Percentiles rank a stretch among this genome's conserved stretches.
Evolutionary conservation across 92 coral and sea anemone genomes (phyloP).

Genomic region (Phenganax stokvisi): DNA sequence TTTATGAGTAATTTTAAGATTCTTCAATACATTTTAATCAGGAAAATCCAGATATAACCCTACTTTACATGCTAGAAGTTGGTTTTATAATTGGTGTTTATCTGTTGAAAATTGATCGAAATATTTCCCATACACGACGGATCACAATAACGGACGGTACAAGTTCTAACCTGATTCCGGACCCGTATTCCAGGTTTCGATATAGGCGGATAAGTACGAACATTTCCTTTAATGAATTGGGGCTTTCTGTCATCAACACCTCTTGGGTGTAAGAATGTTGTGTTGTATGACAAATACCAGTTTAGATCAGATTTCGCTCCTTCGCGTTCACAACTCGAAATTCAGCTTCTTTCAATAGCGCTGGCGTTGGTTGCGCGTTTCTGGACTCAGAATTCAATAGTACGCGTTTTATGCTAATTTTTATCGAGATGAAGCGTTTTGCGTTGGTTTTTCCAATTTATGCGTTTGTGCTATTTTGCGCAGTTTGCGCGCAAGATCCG

Average conservation of each 20-base stretch:
- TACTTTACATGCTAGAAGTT: not conserved
- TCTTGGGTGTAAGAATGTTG: constrained; percentile 40
- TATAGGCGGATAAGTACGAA: not conserved
- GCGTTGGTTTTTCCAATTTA: not conserved
- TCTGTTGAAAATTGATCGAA: not conserved
- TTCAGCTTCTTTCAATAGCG: not conserved
- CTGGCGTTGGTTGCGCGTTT: constrained; percentile 1
- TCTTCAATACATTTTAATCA: not conserved
- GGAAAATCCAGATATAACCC: not conserved
- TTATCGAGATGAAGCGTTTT: not conserved
- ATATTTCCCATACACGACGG: too few species aligned
- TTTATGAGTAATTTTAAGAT: too few species aligned
- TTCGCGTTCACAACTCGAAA: constrained; percentile 23
- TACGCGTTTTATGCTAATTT: not conserved
- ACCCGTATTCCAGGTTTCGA: not conserved
- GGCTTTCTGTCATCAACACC: constrained; percentile 32
- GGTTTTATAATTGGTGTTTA: not conserved
- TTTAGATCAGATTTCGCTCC: constrained; percentile 30
- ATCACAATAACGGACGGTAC: too few species aligned
- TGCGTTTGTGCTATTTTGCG: constrained; percentile 28
- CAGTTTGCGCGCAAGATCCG: constrained; percentile 33
- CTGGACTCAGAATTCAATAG: not conserved
- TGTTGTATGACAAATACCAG: constrained; percentile 29
- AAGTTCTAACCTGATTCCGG: not conserved
- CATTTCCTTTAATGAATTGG: constrained; percentile 33